Evolutionary conservation across 2,797 vertebrate species (phyloP).

Genomic region (Cynopterus sphinx): DNA sequence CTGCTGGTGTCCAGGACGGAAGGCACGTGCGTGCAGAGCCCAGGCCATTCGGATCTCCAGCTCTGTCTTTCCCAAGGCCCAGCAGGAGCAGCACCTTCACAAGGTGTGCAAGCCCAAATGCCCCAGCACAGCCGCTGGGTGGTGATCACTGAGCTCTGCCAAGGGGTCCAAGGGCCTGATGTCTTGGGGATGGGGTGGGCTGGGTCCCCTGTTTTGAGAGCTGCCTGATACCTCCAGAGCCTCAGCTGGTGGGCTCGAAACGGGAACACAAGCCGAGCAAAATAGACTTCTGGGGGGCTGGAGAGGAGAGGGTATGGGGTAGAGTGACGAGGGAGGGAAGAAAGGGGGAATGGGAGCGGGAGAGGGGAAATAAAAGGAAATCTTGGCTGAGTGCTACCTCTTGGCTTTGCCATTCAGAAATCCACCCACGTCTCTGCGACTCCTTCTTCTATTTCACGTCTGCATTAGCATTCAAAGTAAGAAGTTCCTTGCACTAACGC

Average conservation of each 20-base stretch:
- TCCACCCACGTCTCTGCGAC: neutral
- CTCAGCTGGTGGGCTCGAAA: neutral
- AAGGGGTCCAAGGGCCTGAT: neutral
- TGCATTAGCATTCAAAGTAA: neutral
- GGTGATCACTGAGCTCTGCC: neutral
- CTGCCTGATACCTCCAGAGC: neutral
- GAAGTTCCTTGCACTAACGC: neutral
- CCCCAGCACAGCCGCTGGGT: no score
- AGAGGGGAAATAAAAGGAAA: no score
- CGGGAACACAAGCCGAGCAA: neutral
- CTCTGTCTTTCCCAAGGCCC: neutral
- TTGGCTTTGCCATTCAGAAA: neutral
- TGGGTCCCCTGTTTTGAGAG: neutral
- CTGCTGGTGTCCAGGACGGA: neutral
- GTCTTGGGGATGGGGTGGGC: neutral
- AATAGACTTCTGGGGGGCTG: neutral
- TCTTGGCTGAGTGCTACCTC: neutral
- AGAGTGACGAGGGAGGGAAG: no score
- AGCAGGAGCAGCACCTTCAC: neutral
- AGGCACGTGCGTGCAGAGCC: neutral
- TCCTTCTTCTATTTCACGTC: neutral
- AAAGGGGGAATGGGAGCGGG: fast-evolving
- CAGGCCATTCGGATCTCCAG: fast-evolving
- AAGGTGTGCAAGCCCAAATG: fast-evolving
- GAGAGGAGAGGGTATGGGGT: no score